Conservation (phyloP, 2,888 invertebrate species). For the Phrixothrix hirtus region DNA sequence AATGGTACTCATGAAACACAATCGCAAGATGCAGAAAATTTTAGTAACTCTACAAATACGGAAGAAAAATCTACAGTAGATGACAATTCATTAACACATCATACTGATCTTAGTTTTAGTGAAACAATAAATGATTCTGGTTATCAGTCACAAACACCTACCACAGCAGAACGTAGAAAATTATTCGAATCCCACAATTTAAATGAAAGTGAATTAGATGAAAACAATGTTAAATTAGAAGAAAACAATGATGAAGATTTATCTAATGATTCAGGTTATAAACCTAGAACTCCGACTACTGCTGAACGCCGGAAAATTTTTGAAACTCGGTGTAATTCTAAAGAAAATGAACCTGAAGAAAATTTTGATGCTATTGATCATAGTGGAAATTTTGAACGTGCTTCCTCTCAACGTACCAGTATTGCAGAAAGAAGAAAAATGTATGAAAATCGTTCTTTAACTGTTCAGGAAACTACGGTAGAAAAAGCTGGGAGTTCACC, state of each 20-base stretch:
- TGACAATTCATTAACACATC: slow-evolving; percentile 12
- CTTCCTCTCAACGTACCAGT: slow-evolving; percentile 67
- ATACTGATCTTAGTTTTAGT: slow-evolving; percentile 62
- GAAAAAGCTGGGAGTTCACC: slow-evolving; percentile 73
- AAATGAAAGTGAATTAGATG: slow-evolving; percentile 50
- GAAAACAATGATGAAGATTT: slow-evolving; percentile 60
- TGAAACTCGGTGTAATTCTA: slow-evolving; percentile 57
- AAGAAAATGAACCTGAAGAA: slow-evolving; percentile 52
- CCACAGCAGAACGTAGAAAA: slow-evolving; percentile 79
- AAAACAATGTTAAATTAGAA: slow-evolving; percentile 27
- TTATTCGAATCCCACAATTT: slow-evolving; percentile 63
- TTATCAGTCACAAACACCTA: slow-evolving; percentile 72
- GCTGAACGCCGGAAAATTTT: slow-evolving; percentile 79
- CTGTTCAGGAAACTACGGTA: slow-evolving; percentile 61
- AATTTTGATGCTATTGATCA: slow-evolving; percentile 60
- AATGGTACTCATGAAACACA: slow-evolving; percentile 21
- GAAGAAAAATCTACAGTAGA: slow-evolving; percentile 22
- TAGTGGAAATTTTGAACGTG: slow-evolving; percentile 61
- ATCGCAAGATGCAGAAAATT: slow-evolving; percentile 5
- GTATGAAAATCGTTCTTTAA: slow-evolving; percentile 76
- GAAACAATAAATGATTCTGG: slow-evolving; percentile 7
- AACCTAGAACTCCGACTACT: slow-evolving; percentile 76
- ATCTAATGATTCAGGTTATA: slow-evolving; percentile 67
- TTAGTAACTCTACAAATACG: slow-evolving; percentile 12
- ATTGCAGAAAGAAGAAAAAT: slow-evolving; percentile 78